These are phyloP conservation scores for Periophthalmus magnuspinnatus DNA, from an alignment of 2,797 vertebrate genomes.

Conservation along the genomic window DNA sequence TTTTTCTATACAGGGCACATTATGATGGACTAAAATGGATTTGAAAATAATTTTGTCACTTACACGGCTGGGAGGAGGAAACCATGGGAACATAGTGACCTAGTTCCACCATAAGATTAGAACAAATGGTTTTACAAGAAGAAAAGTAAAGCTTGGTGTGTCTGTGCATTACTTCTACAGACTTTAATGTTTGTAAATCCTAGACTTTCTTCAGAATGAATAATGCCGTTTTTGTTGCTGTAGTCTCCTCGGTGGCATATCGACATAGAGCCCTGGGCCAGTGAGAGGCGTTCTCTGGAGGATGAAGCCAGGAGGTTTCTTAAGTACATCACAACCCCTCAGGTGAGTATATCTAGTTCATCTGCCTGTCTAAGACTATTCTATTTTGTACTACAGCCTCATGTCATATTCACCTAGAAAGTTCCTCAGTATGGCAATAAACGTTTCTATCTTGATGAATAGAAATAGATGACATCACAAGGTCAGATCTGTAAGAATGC, in stretches of 20 bases:
- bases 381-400: not conserved
- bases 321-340: constrained; percentile 86
- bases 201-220: constrained; percentile 2
- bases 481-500: too few species aligned
- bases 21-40: constrained; percentile 32
- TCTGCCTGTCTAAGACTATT: not conserved
- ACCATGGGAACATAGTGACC: constrained; percentile 50
- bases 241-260: constrained; percentile 88
- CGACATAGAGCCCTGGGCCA: constrained; percentile 88
- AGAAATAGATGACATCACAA: too few species aligned
- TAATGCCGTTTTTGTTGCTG: constrained; percentile 62
- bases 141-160: constrained; percentile 34
- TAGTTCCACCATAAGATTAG: constrained; percentile 40
- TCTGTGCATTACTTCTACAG: constrained; percentile 34
- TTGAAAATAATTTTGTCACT: constrained; percentile 35
- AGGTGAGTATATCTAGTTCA: constrained; percentile 73
- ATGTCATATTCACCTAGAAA: too few species aligned
- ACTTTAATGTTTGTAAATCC: constrained; percentile 40
- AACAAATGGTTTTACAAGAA: constrained; percentile 43
- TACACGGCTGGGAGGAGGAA: constrained; percentile 8
- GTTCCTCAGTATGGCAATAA: too few species aligned
- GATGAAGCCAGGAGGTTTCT: constrained; percentile 90
- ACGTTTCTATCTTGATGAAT: too few species aligned
- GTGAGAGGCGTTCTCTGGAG: constrained; percentile 79
- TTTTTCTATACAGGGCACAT: constrained; percentile 15